These are phyloP conservation scores for Meloidogyne chitwoodi DNA, from an alignment of 1,140 invertebrate species.

Conservation along the genomic window DNA sequence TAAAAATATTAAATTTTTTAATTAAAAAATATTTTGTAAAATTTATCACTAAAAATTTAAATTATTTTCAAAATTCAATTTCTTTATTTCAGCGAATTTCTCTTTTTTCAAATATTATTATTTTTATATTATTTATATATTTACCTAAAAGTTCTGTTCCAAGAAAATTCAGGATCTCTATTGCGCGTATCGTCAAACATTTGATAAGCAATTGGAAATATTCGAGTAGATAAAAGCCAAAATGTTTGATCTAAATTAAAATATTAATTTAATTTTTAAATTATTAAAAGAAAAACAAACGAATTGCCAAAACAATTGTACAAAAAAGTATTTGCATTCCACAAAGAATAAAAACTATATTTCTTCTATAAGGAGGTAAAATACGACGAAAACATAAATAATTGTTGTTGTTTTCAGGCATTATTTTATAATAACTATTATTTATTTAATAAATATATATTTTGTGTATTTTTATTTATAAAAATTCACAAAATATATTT, in stretches of 20 bases:
- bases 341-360: slow-evolving; percentile 7
- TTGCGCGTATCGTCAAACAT: slow-evolving; percentile 36
- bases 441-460: not conserved
- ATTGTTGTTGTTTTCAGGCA: not conserved
- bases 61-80: no score
- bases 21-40: no score
- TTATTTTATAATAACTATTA: not conserved
- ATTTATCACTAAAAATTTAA: no score
- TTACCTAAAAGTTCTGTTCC: slow-evolving; percentile 13
- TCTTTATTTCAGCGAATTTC: no score
- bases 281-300: not conserved
- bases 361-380: slow-evolving; percentile 12
- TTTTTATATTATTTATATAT: not conserved
- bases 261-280: not conserved
- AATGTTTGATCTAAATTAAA: slow-evolving; percentile 29
- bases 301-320: slow-evolving; percentile 10
- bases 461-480: not conserved
- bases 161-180: not conserved
- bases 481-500: no score
- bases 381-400: slow-evolving; percentile 3
- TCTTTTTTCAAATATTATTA: not conserved
- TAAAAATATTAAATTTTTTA: not conserved
- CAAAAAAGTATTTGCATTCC: slow-evolving; percentile 6
- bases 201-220: slow-evolving; percentile 31
- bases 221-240: slow-evolving; percentile 29